These are phyloP conservation scores for Cinara cedri DNA, from an alignment of 2,888 invertebrate genomes.

Conservation along the genomic window DNA sequence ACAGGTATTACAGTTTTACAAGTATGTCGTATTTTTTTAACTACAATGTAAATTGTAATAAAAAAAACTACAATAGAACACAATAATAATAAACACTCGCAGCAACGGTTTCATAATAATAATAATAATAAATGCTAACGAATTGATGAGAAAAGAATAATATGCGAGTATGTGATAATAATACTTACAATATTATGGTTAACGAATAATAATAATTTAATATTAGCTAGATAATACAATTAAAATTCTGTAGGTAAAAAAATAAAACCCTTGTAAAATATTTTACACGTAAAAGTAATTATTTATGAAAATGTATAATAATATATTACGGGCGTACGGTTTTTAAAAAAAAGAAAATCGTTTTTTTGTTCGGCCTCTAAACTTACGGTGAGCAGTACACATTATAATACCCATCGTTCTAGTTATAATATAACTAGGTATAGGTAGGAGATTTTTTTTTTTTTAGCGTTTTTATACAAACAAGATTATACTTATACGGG, in stretches of 20 bases:
- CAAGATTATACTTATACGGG: too few relatives aligned
- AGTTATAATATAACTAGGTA: too few relatives aligned
- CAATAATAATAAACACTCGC: slow-evolving; percentile 11
- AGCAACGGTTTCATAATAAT: slow-evolving; percentile 22
- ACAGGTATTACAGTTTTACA: too few relatives aligned
- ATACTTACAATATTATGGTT: not conserved
- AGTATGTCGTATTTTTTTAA: not conserved
- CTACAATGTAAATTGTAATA: too few relatives aligned
- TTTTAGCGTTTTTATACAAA: too few relatives aligned
- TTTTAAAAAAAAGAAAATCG: not conserved
- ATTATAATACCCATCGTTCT: too few relatives aligned
- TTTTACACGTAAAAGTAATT: slow-evolving; percentile 29
- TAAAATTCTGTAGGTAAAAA: slow-evolving; percentile 45
- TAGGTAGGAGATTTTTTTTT: too few relatives aligned
- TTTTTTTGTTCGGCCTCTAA: too few relatives aligned
- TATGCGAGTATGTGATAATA: slow-evolving; percentile 13
- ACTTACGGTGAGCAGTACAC: too few relatives aligned
- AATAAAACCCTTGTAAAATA: slow-evolving; percentile 34
- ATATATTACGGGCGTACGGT: not conserved
- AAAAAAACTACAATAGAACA: slow-evolving; percentile 46
- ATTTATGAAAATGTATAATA: slow-evolving; percentile 17
- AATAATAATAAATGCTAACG: slow-evolving; percentile 10
- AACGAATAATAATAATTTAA: not conserved
- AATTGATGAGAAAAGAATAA: slow-evolving; percentile 36
- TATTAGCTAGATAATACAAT: slow-evolving; percentile 24